Percentiles rank a stretch among this genome's conserved stretches.
These are phyloP conservation scores for Paguma larvata DNA, from an alignment of 2,797 vertebrate genomes.

Conservation along the genomic window DNA sequence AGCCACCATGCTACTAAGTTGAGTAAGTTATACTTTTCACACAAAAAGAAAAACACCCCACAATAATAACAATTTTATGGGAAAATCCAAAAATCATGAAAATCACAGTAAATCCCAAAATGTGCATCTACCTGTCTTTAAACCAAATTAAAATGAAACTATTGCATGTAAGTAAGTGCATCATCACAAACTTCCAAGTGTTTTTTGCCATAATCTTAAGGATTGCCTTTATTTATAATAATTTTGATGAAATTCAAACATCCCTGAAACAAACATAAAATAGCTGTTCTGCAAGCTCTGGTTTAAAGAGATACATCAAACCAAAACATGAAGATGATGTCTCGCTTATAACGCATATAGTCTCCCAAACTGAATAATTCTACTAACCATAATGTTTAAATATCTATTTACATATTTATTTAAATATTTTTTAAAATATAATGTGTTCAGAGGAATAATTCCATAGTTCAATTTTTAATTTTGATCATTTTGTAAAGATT, in stretches of 20 bases:
- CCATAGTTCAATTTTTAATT: neutral
- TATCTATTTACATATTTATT: neutral
- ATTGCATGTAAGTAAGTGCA: neutral
- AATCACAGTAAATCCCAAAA: neutral
- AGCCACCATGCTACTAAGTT: neutral
- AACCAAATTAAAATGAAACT: neutral
- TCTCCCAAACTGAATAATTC: neutral
- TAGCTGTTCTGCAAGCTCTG: neutral
- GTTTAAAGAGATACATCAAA: neutral
- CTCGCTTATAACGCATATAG: neutral
- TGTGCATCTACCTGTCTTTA: neutral
- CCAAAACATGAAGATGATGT: neutral
- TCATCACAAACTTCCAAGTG: neutral
- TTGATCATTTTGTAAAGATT: neutral
- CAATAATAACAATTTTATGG: neutral
- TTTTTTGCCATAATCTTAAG: neutral
- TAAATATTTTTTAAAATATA: neutral
- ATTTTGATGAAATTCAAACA: neutral
- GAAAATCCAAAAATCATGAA: neutral
- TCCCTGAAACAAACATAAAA: neutral
- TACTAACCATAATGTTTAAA: neutral
- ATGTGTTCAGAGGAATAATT: neutral
- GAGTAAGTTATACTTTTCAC: neutral
- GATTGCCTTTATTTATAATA: conserved; percentile 10
- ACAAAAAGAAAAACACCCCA: neutral